phyloP scores from a whole-genome alignment of 2,113 vertebrate genomes.

The Trogon surrucura region DNA sequence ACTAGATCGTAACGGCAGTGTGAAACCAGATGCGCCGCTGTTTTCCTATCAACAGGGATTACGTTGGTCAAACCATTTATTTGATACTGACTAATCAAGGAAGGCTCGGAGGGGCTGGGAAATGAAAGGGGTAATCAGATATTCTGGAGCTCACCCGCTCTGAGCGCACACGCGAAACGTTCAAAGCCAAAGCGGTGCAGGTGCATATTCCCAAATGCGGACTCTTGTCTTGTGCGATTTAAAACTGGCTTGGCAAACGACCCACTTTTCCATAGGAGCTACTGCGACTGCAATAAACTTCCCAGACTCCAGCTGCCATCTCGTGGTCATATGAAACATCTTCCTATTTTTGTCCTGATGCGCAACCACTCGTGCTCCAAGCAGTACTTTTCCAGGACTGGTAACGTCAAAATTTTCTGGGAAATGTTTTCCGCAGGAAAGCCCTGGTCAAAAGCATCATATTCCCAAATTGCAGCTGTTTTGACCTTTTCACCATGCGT shows the following conservation, averaged over 20 bases:
- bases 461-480: neutral
- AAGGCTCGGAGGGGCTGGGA: neutral
- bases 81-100: neutral
- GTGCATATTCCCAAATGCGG: slow-evolving; percentile 37
- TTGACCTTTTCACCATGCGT: neutral
- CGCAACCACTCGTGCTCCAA: neutral
- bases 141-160: neutral
- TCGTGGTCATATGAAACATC: neutral
- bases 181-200: slow-evolving; percentile 22
- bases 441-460: neutral
- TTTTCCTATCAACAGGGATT: slow-evolving; percentile 29
- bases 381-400: neutral
- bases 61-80: neutral
- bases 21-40: neutral
- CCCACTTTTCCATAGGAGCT: neutral
- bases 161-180: accelerated
- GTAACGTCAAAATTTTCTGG: neutral
- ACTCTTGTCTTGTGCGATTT: neutral
- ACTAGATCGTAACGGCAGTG: neutral
- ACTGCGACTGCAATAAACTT: neutral
- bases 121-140: slow-evolving; percentile 13
- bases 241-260: neutral
- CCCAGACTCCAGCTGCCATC: slow-evolving; percentile 59
- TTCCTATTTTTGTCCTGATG: neutral
- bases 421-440: slow-evolving; percentile 1